Base-by-base conservation (phyloP, 1,140 invertebrate species). In the Babylonia areolata region DNA sequence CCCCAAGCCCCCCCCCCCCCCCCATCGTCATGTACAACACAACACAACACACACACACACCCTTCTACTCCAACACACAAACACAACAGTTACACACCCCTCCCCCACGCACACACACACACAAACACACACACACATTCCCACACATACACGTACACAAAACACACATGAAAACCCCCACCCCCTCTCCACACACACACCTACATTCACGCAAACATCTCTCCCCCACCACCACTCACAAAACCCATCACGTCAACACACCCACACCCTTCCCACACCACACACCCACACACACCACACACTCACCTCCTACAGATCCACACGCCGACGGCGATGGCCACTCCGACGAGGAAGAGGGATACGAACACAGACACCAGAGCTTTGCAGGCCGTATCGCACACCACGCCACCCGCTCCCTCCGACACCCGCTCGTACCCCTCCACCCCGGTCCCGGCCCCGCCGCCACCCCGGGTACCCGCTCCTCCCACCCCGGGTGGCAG, bases 261-360 rank as follows among this genome's bases (percentile, higher is more conserved):
- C 28, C 9, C 58, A 12, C 23, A 6, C 58, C 58, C 58, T 23
- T 6, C 17, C 58, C 9, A 12, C 17, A 12, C 58, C 28, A 23
- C 17, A 12, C 1, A 0, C 58, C 1, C 6, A 6, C 17, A 1
- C 6, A 23, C 28, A 1, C 17, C 6, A 51, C 23, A 15, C n/a
- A 54, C 84, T 85, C 35, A 85, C 85, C 85, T 85, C 37, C 58
- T 37, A n/a, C 79, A 35, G 17, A 85, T 77, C 51, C 79, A 31
- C 0, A 79, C 51, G 12, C 33, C 58, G 54, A 64, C 28, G 23
- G 15, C 58, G 35, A 31, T 46, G 28, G 78, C 40, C 3, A 40
- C 51, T 9, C 39, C 69, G 20, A 85, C 71, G 20, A 85, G 37
- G 42, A 77, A 2, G 35, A 85, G 71, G 28, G 78, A n/a, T 28